Conservation (phyloP, 2,888 invertebrate genomes). For the Drosophila vallismaia region DNA sequence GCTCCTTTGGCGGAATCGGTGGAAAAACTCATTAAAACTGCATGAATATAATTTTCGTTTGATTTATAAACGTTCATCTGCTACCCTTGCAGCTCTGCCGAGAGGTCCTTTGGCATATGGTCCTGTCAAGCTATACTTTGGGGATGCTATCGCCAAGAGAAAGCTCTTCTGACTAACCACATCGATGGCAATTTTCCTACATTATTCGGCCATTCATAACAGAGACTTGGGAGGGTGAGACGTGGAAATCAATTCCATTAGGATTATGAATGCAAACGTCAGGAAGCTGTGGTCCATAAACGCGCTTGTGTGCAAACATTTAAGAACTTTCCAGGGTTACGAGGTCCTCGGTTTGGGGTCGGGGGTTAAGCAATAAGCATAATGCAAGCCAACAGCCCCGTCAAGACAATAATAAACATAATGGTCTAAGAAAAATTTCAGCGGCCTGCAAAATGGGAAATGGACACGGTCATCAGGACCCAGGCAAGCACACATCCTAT, state of each 20-base stretch:
- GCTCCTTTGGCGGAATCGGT: slow-evolving; percentile 16
- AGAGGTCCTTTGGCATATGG: slow-evolving; percentile 66
- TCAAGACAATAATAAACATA: slow-evolving; percentile 73
- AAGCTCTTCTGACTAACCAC: slow-evolving; percentile 60
- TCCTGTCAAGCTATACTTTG: slow-evolving; percentile 12
- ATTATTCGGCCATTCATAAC: slow-evolving; percentile 66
- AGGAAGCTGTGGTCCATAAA: slow-evolving; percentile 72
- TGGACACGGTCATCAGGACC: slow-evolving; percentile 37
- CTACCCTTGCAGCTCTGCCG: slow-evolving; percentile 42
- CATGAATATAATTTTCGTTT: slow-evolving; percentile 79
- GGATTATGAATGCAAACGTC: slow-evolving; percentile 78
- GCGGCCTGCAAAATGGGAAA: slow-evolving; percentile 45
- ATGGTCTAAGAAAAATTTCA: slow-evolving; percentile 65
- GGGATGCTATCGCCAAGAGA: slow-evolving; percentile 25
- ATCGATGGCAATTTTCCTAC: slow-evolving; percentile 58
- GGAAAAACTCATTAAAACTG: slow-evolving; percentile 76
- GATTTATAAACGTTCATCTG: slow-evolving; percentile 76
- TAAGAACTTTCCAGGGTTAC: slow-evolving; percentile 37
- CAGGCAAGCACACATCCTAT: slow-evolving; percentile 42
- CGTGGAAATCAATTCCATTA: slow-evolving; percentile 77
- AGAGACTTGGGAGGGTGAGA: slow-evolving; percentile 33
- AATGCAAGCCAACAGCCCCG: slow-evolving; percentile 56
- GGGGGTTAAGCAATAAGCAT: slow-evolving; percentile 67
- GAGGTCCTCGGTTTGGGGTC: slow-evolving; percentile 23
- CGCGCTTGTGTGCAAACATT: slow-evolving; percentile 79